phyloP scores from a whole-genome alignment of 2,797 vertebrate species.

The Leptatherina wallacei region DNA sequence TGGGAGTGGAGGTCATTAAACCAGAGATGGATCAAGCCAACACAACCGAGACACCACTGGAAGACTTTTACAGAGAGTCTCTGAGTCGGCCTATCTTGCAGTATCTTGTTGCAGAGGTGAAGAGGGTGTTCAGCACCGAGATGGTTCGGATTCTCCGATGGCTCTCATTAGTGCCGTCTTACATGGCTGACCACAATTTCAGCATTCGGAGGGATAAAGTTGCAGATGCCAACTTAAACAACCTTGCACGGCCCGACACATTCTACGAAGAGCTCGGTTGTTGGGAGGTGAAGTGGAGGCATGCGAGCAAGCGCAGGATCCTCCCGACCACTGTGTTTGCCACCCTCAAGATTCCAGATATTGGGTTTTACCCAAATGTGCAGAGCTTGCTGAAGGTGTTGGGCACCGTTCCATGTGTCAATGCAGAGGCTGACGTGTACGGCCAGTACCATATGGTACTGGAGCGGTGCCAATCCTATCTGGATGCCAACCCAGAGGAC shows the following conservation, averaged over 20 bases:
- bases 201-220: slow-evolving; percentile 96
- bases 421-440: slow-evolving; percentile 89
- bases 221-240: slow-evolving; percentile 93
- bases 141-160: slow-evolving; percentile 94
- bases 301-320: slow-evolving; percentile 93
- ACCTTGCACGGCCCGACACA: slow-evolving; percentile 93
- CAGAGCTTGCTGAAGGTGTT: slow-evolving; percentile 93
- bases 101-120: slow-evolving; percentile 92
- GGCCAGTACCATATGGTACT: slow-evolving; percentile 92
- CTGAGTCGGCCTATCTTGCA: slow-evolving; percentile 90
- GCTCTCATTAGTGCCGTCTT: slow-evolving; percentile 93
- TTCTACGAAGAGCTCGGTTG: slow-evolving; percentile 96
- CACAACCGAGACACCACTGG: slow-evolving; percentile 83
- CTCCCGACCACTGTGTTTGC: slow-evolving; percentile 94
- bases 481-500: slow-evolving; percentile 87
- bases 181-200: slow-evolving; percentile 98
- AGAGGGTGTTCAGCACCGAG: slow-evolving; percentile 93
- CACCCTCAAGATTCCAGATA: slow-evolving; percentile 94
- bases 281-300: slow-evolving; percentile 98
- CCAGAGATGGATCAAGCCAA: slow-evolving; percentile 84
- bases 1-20: slow-evolving; percentile 88
- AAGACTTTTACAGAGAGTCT: slow-evolving; percentile 92
- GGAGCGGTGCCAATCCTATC: slow-evolving; percentile 89
- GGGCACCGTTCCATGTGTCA: slow-evolving; percentile 93
- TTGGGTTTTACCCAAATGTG: slow-evolving; percentile 96